Evolutionary conservation across 2,888 invertebrate genomes (phyloP).

Genomic region (Thereva unica): DNA sequence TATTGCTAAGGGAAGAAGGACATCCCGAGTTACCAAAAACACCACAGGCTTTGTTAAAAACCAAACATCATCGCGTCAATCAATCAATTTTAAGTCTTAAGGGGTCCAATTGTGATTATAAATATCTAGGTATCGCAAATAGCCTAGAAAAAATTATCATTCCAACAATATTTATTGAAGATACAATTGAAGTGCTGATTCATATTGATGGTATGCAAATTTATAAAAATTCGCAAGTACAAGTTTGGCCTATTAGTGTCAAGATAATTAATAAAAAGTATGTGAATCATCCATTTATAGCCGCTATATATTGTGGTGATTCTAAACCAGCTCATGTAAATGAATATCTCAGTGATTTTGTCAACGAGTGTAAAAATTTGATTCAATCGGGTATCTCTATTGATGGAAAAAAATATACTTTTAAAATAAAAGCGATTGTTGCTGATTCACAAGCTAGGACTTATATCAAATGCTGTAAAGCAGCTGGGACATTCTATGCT

Average conservation of each 20-base stretch:
- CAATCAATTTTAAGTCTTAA: background rate
- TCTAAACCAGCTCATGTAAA: background rate
- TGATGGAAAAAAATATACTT: background rate
- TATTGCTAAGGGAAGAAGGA: background rate
- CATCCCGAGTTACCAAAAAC: background rate
- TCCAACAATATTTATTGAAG: background rate
- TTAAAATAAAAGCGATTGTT: background rate
- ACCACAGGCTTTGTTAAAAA: background rate
- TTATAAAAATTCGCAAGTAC: background rate
- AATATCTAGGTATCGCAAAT: background rate
- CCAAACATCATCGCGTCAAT: background rate
- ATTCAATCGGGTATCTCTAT: background rate
- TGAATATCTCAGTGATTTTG: background rate
- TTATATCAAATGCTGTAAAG: too few relatives aligned
- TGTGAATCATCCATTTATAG: background rate
- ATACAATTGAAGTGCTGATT: background rate
- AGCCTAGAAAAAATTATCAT: background rate
- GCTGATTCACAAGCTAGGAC: background rate
- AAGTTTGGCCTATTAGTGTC: conserved; percentile 3
- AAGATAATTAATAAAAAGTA: conserved; percentile 9
- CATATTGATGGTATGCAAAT: conserved; percentile 1
- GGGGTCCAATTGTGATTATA: background rate
- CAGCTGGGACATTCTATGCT: background rate
- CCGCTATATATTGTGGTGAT: background rate
- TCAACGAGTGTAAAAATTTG: background rate